Evolutionary conservation across 2,888 invertebrate genomes (phyloP).

Genomic region (Sceliomorpha sp.): DNA sequence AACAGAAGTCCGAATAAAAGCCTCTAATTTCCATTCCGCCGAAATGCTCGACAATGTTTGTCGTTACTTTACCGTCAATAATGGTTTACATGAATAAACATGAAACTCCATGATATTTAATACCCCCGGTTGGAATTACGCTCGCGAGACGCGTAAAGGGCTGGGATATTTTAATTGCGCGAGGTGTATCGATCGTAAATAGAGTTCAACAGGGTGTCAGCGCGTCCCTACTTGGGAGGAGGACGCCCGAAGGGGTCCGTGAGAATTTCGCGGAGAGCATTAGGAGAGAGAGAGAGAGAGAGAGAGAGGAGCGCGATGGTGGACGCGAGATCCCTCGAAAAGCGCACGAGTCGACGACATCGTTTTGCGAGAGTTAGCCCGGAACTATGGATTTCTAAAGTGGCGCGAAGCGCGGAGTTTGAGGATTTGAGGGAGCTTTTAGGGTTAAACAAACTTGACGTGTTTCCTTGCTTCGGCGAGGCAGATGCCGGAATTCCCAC

Average conservation of each 20-base stretch:
- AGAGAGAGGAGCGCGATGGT: too few species aligned
- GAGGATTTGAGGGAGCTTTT: conserved; percentile 59
- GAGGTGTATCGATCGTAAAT: too few species aligned
- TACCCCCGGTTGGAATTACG: too few species aligned
- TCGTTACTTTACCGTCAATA: too few species aligned
- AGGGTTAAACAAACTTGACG: conserved; percentile 68
- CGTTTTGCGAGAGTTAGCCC: conserved; percentile 37
- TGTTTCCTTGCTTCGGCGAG: conserved; percentile 58
- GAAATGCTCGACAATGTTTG: not conserved
- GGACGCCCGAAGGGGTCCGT: too few species aligned
- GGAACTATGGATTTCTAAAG: conserved; percentile 34
- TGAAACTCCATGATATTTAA: too few species aligned
- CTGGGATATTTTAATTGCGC: not conserved
- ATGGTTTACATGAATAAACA: too few species aligned
- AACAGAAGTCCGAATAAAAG: conserved; percentile 23
- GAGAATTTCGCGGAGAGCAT: too few species aligned
- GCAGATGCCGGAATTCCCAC: conserved; percentile 66
- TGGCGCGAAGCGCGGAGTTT: conserved; percentile 38
- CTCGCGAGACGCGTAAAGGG: not conserved
- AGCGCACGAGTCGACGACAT: conserved; percentile 33
- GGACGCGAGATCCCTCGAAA: too few species aligned
- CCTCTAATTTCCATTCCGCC: conserved; percentile 24
- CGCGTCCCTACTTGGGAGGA: too few species aligned
- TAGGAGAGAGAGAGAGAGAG: too few species aligned
- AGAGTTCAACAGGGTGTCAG: too few species aligned